Evolutionary conservation across 2,113 vertebrate species (phyloP).

Genomic region (Taurulus bubalis): DNA sequence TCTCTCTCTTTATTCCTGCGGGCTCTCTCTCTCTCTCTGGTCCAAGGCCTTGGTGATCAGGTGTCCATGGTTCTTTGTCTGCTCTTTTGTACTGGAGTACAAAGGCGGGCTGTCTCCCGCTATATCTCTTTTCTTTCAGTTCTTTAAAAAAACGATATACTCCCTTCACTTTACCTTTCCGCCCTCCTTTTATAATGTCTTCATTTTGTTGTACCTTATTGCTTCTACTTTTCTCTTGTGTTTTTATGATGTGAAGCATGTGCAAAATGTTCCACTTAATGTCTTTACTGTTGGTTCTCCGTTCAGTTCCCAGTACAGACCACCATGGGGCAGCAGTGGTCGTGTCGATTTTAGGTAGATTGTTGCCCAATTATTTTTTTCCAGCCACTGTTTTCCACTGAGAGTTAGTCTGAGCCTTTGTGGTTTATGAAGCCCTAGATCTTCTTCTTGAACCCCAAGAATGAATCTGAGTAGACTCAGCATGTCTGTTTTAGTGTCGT

Average conservation of each 20-base stretch:
- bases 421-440: constrained; percentile 11
- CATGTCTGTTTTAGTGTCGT: background rate
- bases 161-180: constrained; percentile 4
- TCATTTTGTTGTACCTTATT: background rate
- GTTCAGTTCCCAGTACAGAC: constrained; percentile 32
- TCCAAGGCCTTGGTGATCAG: constrained; percentile 69
- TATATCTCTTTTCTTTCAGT: constrained; percentile 49
- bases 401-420: constrained; percentile 1
- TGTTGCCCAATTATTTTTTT: too few species aligned
- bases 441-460: constrained; percentile 2
- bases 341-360: background rate
- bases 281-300: background rate
- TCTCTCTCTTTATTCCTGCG: constrained; percentile 62
- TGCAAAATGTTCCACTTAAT: background rate
- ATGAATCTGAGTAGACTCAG: background rate
- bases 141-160: background rate
- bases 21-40: constrained; percentile 58
- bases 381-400: too few species aligned
- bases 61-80: constrained; percentile 74
- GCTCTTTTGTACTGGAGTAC: constrained; percentile 69
- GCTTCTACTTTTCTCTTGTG: background rate
- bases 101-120: constrained; percentile 68
- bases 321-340: constrained; percentile 63
- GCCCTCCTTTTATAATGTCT: background rate
- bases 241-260: background rate